Evolutionary conservation across 1,140 invertebrate species (phyloP).

Genomic region (Sipha flava): DNA sequence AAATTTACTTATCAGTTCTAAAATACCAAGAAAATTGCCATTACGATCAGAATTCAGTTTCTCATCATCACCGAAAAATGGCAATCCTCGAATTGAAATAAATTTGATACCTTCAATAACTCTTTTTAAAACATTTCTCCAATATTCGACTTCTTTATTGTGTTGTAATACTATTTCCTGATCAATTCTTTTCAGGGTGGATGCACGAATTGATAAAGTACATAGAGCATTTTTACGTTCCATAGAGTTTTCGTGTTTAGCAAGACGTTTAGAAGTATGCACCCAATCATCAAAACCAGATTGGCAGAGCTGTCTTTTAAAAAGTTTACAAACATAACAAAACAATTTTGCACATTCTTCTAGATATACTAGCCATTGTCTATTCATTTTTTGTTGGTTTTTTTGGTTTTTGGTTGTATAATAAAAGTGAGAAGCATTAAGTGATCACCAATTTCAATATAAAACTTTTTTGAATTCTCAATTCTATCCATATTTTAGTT

Average conservation of each 20-base stretch:
- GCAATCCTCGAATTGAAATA: background rate
- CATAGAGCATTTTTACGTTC: background rate
- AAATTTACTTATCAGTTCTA: background rate
- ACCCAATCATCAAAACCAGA: background rate
- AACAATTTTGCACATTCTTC: background rate
- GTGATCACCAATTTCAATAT: too few relatives aligned
- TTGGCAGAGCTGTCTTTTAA: background rate
- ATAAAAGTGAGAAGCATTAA: background rate
- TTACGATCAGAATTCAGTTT: background rate
- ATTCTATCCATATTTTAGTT: background rate
- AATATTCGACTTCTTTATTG: background rate
- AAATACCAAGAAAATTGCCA: background rate
- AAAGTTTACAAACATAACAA: background rate
- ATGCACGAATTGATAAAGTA: background rate
- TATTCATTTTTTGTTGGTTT: background rate
- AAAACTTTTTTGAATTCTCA: background rate
- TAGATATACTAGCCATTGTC: background rate
- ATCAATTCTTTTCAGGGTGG: background rate
- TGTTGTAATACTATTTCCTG: background rate
- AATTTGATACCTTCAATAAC: background rate
- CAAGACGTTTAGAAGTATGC: background rate
- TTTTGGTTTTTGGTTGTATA: too few relatives aligned
- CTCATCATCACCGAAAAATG: background rate
- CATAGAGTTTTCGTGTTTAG: background rate
- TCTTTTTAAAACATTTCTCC: background rate